Conservation (phyloP, 2,113 vertebrate genomes). For the Halichoeres trimaculatus region DNA sequence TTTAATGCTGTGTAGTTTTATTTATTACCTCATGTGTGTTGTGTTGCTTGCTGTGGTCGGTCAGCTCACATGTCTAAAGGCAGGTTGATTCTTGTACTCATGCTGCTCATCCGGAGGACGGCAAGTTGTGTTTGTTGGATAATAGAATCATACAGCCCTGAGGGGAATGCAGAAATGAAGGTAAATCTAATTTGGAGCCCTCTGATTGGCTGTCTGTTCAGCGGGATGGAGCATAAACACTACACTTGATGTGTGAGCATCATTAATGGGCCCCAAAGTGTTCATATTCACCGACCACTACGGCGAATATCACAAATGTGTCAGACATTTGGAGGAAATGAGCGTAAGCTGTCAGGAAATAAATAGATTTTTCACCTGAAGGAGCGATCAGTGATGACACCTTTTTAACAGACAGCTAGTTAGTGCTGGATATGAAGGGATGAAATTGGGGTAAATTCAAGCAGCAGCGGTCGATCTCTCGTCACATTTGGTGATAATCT, state of each 20-base stretch:
- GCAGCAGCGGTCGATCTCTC: background rate
- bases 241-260: constrained; percentile 72
- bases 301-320: constrained; percentile 37
- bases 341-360: constrained; percentile 26
- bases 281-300: constrained; percentile 63
- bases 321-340: constrained; percentile 52
- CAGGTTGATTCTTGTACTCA: constrained; percentile 50
- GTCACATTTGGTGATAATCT: constrained; percentile 14
- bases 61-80: constrained; percentile 50
- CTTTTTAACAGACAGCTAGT: constrained; percentile 18
- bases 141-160: constrained; percentile 73
- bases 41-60: constrained; percentile 1
- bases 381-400: constrained; percentile 4
- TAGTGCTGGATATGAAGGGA: background rate
- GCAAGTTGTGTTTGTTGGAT: constrained; percentile 57
- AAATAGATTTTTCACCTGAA: constrained; percentile 14
- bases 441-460: constrained; percentile 2
- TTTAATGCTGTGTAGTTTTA: constrained; percentile 10
- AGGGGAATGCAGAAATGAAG: constrained; percentile 75
- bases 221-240: constrained; percentile 69
- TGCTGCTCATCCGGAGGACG: constrained; percentile 38
- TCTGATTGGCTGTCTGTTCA: constrained; percentile 72
- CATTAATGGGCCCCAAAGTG: constrained; percentile 73
- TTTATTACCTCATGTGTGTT: background rate
- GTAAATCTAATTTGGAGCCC: constrained; percentile 75